Base-by-base conservation (phyloP, 2,797 vertebrate species). In the Alauda arvensis region DNA sequence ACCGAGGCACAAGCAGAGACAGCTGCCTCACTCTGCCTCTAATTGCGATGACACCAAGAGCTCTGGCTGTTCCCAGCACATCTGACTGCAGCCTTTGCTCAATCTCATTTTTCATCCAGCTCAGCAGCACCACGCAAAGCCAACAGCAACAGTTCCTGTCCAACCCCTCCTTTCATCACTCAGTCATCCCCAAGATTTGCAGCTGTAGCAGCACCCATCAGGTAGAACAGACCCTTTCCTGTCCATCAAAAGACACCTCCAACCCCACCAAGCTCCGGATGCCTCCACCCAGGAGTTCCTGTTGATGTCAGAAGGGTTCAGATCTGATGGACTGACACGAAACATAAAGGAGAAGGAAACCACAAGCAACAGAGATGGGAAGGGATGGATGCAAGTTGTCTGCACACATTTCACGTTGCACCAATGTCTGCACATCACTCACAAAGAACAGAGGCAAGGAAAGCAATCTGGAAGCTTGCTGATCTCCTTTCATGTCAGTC, bases 401-500 rank as follows among this genome's bases (percentile, higher is more conserved):
- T 67, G 75, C 12, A 90, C n/a, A 25, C 76, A 60, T 43, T 43
- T 51, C 85, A 70, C 11, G 0, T 46, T 33, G 13, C 37, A 74
- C 31, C 56, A 61, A 25, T 1, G 24, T 31, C 79, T 60, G 25
- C 39, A 23, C 0, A 18, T 56, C 61, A 89, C 75, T 51, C 57
- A 68, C 0, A 0, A 43, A 48, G 80, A 84, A 68, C 31, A 85
- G 89, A 91, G 48, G 56, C 60, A 70, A 76, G 63, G 40, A 46
- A 71, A 92, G 61, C 75, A 79, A 83, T 70, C 88, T 84, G 88
- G 75, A 89, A 82, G 72, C 12, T 59, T 43, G 10, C 6, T 68
- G 59, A 9, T 42, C 23, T 86, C 76, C 83, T 92, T 93, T 93
- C 83, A 86, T 88, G 76, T 84, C 76, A 89, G 55, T 79, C 85